Evolutionary conservation across 2,113 vertebrate genomes (phyloP).

Genomic region (Jaculus jaculus): DNA sequence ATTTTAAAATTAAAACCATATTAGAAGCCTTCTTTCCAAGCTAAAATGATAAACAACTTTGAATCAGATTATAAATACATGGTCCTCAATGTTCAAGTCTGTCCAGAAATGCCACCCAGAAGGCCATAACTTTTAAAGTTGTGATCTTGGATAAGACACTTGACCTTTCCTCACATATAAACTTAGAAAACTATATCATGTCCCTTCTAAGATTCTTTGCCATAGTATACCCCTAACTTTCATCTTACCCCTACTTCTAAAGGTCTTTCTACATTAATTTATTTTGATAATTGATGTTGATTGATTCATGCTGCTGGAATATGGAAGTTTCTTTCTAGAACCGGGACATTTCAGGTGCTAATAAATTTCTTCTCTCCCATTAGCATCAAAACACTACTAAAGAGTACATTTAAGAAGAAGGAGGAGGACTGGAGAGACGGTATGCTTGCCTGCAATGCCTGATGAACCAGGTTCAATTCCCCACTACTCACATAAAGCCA

Average conservation of each 20-base stretch:
- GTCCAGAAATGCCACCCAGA: neutral
- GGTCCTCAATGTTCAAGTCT: neutral
- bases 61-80: neutral
- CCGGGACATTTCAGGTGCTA: neutral
- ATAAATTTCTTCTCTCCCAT: neutral
- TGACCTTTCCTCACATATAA: neutral
- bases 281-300: neutral
- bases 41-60: neutral
- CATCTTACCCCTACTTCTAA: neutral
- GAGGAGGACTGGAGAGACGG: no score
- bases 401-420: neutral
- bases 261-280: neutral
- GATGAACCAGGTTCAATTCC: no score
- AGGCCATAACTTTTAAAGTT: neutral
- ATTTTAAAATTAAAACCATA: neutral
- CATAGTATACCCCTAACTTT: neutral
- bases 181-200: neutral
- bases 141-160: neutral
- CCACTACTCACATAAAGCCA: no score
- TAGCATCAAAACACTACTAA: neutral
- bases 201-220: neutral
- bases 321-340: neutral
- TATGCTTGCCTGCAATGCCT: no score
- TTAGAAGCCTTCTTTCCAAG: neutral
- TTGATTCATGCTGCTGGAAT: neutral